Base-by-base conservation (phyloP, 2,797 vertebrate species). In the Gymnoscopelus microlampas region DNA sequence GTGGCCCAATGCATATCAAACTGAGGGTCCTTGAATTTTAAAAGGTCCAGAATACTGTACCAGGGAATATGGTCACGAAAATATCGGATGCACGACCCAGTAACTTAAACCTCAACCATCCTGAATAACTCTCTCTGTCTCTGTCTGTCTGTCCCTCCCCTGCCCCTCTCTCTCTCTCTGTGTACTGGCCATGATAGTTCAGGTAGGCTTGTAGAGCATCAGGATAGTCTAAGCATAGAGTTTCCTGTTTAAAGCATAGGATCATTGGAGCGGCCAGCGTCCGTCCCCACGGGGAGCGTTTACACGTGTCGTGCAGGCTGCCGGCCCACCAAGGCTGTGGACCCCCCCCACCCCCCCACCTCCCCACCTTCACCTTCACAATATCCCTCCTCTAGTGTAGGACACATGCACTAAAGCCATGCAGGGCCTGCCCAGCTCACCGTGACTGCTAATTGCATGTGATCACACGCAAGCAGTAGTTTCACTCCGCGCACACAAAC, bases 191-290 rank as follows among this genome's bases (percentile, higher is more conserved):
- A 12, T 12, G 60, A n/a, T 63, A 14, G 53, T 29, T 13, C 59
- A 67, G 68, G 60, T 64, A 63, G 35, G 47, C 60, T 58, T 56
- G 68, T 77, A 68, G 32, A 60, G 54, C 13, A 11, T n/a, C 51
- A n/a, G 59, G 35, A 54, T 57, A 64, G 70, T 66, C 73, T 64
- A 68, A 72, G 67, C 70, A 73, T 19, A 56, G 60, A 39, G 70
- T 57, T 79, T 82, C 73, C 70, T 82, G 73, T 74, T 73, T 70
- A 74, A 73, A 70, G 60, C 51, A 9, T 53, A 64, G 60, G 60
- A 61, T 71, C 63, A 74, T 49, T 68, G 68, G 59, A 68, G 60
- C 60, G 59, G 61, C 24, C 68, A 29, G 39, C 2, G 47, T 11
- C 54, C 13, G 23, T 50, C 49, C 71, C 56, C 29, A 14, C 13